Evolutionary conservation across 1,140 invertebrate genomes (phyloP).

Genomic region (Stegodyphus dumicola): DNA sequence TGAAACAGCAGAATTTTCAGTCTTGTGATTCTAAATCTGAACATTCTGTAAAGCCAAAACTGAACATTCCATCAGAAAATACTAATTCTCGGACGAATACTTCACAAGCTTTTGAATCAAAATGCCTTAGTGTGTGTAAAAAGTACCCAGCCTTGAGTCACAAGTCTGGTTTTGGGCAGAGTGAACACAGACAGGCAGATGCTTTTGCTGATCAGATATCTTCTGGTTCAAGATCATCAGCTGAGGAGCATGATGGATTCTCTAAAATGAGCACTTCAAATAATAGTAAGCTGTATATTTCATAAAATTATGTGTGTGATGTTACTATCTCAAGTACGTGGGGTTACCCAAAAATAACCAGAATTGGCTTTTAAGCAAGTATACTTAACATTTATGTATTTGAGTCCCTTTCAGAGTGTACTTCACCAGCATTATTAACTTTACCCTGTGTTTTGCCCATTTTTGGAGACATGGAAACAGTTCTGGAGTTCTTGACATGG

Average conservation of each 20-base stretch:
- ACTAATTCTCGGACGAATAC: background rate
- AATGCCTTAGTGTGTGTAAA: constrained; percentile 47
- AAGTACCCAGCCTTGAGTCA: constrained; percentile 51
- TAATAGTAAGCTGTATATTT: background rate
- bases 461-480: too few relatives aligned
- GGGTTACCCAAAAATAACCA: too few relatives aligned
- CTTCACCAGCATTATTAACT: too few relatives aligned
- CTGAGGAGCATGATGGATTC: background rate
- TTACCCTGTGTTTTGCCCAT: too few relatives aligned
- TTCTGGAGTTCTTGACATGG: too few relatives aligned
- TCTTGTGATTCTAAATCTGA: background rate
- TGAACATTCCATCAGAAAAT: background rate
- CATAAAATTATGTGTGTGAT: too few relatives aligned
- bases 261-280: background rate
- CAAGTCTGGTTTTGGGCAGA: constrained; percentile 29
- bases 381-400: too few relatives aligned
- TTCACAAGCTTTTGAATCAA: constrained; percentile 37
- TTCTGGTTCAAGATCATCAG: too few relatives aligned
- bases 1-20: background rate
- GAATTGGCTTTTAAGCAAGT: too few relatives aligned
- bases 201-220: too few relatives aligned
- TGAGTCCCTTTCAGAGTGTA: too few relatives aligned
- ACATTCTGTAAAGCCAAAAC: background rate
- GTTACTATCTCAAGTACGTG: too few relatives aligned
- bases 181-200: background rate